A percentile compares a stretch with the other conserved stretches of the same genome.
These are phyloP conservation scores for Danio kyathit DNA, from an alignment of 2,797 vertebrate species.

Conservation along the genomic window DNA sequence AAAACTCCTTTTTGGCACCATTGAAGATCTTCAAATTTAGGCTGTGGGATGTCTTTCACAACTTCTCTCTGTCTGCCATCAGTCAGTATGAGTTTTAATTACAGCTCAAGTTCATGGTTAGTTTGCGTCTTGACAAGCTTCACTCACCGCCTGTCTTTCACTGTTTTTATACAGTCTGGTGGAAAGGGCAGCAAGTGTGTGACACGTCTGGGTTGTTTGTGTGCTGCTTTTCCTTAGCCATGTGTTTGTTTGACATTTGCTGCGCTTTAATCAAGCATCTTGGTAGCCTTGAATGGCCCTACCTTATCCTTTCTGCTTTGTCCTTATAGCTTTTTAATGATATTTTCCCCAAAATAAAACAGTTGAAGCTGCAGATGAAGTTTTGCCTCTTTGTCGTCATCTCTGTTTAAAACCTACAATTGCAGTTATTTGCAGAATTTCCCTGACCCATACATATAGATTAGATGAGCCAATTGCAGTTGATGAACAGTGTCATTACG, in stretches of 20 bases:
- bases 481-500: no score
- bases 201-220: background rate
- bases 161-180: background rate
- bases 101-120: constrained; percentile 7
- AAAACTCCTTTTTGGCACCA: no score
- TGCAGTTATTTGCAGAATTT: no score
- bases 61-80: background rate
- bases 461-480: no score
- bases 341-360: background rate
- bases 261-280: background rate
- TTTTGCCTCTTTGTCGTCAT: no score
- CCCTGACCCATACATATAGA: no score
- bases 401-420: no score
- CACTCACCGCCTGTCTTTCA: background rate
- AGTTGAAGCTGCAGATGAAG: no score
- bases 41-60: background rate
- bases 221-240: background rate
- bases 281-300: background rate
- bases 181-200: background rate
- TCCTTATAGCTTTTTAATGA: background rate
- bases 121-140: constrained; percentile 17
- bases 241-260: constrained; percentile 11
- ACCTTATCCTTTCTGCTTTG: background rate
- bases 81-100: constrained; percentile 2
- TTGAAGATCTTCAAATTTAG: no score